Percentiles rank a stretch among this genome's conserved stretches.
Conservation (phyloP, 2,888 invertebrate genomes). For the Ophion obscuratus region DNA sequence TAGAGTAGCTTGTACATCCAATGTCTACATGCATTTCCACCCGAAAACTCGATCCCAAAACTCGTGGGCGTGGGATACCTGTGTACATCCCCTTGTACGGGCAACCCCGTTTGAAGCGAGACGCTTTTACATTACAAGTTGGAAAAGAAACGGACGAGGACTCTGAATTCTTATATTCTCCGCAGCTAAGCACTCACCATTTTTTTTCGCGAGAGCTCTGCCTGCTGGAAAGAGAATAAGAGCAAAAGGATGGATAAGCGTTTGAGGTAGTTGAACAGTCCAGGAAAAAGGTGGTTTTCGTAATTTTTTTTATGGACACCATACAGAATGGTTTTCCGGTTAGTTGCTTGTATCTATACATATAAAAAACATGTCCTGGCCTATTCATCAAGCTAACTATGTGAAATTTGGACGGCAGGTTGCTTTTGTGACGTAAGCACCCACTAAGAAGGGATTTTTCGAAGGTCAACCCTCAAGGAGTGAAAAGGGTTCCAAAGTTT, state of each 20-base stretch:
- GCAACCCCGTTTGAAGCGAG: neutral
- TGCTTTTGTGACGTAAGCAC: too few relatives aligned
- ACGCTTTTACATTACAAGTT: neutral
- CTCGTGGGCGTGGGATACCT: neutral
- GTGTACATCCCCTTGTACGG: neutral
- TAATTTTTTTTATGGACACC: neutral
- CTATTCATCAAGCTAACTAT: too few relatives aligned
- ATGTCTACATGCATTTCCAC: slow-evolving; percentile 44
- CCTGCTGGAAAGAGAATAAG: neutral
- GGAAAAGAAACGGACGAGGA: neutral
- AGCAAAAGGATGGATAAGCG: neutral
- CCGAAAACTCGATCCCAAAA: slow-evolving; percentile 12
- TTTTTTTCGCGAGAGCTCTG: neutral
- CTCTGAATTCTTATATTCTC: neutral
- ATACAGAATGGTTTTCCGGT: too few relatives aligned
- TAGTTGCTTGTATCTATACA: too few relatives aligned
- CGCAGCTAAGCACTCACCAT: neutral
- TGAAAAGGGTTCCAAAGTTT: too few relatives aligned
- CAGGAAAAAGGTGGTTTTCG: neutral
- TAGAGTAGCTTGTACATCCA: slow-evolving; percentile 47
- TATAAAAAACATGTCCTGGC: too few relatives aligned
- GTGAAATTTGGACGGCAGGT: too few relatives aligned
- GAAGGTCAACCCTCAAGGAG: too few relatives aligned
- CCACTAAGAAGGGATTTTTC: too few relatives aligned
- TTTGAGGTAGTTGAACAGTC: neutral